Conservation (phyloP, 2,888 invertebrate species). For the Caenorhabditis becei region DNA sequence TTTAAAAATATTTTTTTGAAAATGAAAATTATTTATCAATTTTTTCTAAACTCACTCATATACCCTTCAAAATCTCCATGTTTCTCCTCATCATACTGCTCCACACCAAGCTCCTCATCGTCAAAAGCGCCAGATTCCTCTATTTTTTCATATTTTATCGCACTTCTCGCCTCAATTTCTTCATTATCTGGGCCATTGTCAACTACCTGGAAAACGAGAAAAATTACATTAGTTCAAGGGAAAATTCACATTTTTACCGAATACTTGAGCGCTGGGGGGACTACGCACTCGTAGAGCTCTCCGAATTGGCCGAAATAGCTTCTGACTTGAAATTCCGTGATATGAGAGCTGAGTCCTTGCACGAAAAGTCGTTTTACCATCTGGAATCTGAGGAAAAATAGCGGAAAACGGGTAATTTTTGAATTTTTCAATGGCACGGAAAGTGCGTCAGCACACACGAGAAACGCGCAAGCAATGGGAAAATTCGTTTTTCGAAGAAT, state of each 20-base stretch:
- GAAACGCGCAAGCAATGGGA: slow-evolving; percentile 1
- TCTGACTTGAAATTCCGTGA: slow-evolving; percentile 20
- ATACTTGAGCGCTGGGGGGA: slow-evolving; percentile 43
- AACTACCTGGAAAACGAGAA: slow-evolving; percentile 9
- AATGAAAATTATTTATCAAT: too few relatives aligned
- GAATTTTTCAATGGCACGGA: neutral
- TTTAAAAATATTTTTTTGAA: too few relatives aligned
- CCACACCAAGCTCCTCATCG: slow-evolving; percentile 47
- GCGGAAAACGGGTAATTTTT: slow-evolving; percentile 9
- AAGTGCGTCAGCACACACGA: neutral
- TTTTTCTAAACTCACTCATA: slow-evolving; percentile 57
- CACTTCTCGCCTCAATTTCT: slow-evolving; percentile 21
- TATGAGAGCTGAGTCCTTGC: slow-evolving; percentile 30
- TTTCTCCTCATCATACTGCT: slow-evolving; percentile 25
- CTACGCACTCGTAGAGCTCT: slow-evolving; percentile 51
- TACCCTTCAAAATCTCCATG: slow-evolving; percentile 44
- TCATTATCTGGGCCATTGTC: slow-evolving; percentile 51
- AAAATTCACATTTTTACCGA: slow-evolving; percentile 7
- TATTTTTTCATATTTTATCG: slow-evolving; percentile 31
- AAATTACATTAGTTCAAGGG: neutral
- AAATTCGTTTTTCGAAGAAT: slow-evolving; percentile 1
- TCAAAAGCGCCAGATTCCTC: slow-evolving; percentile 20
- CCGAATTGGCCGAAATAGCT: slow-evolving; percentile 56
- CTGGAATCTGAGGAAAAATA: neutral
- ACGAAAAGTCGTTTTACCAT: slow-evolving; percentile 58